Conservation (phyloP, 2,113 vertebrate species). For the Nothocercus julius region DNA sequence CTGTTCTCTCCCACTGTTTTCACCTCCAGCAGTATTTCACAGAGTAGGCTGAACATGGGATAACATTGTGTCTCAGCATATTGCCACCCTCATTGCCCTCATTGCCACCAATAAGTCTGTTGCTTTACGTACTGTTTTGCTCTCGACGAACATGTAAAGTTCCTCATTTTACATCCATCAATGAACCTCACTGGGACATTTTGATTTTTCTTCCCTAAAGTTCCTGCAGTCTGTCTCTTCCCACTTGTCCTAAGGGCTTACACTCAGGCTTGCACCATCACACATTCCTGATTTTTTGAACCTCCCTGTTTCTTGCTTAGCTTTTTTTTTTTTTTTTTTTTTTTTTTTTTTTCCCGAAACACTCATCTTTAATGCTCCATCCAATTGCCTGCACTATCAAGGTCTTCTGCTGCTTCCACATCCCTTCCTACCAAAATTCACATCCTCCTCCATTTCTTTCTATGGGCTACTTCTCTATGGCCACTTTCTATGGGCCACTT, state of each 20-base stretch:
- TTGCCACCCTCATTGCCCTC: background rate
- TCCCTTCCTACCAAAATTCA: background rate
- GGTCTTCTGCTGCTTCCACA: background rate
- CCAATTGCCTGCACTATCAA: background rate
- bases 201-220: background rate
- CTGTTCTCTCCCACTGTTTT: background rate
- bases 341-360: background rate
- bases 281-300: background rate
- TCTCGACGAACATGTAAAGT: rapidly evolving
- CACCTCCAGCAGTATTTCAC: background rate
- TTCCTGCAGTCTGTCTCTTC: background rate
- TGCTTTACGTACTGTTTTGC: background rate
- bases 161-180: background rate
- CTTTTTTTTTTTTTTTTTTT: background rate
- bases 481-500: background rate
- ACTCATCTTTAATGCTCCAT: background rate
- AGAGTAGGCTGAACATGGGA: background rate
- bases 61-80: background rate
- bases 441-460: background rate
- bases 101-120: background rate
- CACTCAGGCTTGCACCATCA: background rate
- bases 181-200: background rate
- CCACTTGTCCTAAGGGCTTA: background rate
- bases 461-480: background rate
- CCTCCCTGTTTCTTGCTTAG: background rate